A percentile compares a stretch with the other conserved stretches of the same genome.
phyloP scores from a whole-genome alignment of 2,888 invertebrate genomes.

The Villa cingulata region DNA sequence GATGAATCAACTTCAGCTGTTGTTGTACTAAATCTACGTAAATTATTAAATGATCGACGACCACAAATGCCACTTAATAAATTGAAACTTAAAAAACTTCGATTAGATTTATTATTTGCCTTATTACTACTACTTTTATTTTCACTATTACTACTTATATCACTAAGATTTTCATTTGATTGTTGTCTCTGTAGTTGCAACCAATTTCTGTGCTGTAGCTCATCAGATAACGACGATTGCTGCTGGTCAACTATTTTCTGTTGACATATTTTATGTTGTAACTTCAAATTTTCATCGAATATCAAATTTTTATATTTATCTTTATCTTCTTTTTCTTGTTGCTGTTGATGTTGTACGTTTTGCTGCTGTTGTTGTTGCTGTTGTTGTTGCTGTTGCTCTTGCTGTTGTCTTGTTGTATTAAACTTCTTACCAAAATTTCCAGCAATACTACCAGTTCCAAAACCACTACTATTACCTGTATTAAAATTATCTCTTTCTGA shows the following conservation, averaged over 20 bases:
- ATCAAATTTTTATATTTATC: too few relatives aligned
- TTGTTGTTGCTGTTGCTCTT: neutral
- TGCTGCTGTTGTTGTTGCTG: slow-evolving; percentile 3
- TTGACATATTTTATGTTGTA: neutral
- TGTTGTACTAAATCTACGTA: slow-evolving; percentile 8
- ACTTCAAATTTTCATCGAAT: neutral
- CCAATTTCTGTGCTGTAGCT: neutral
- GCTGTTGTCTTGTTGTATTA: neutral
- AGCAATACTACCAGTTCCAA: neutral
- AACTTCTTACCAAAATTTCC: slow-evolving; percentile 7
- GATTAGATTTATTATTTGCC: slow-evolving; percentile 7
- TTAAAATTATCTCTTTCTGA: slow-evolving; percentile 5
- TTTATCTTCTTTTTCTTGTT: too few relatives aligned
- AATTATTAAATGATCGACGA: slow-evolving; percentile 15
- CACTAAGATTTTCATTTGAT: slow-evolving; percentile 2
- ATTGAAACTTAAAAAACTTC: slow-evolving; percentile 15
- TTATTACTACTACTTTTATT: neutral
- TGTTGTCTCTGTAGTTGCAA: slow-evolving; percentile 2
- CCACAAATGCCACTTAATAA: slow-evolving; percentile 21
- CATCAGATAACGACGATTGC: neutral
- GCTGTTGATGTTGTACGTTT: neutral
- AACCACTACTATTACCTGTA: neutral
- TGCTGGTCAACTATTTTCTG: neutral
- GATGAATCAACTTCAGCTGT: slow-evolving; percentile 7
- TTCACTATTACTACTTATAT: neutral